phyloP scores from a whole-genome alignment of 2,113 vertebrate species.

The Myodes glareolus region DNA sequence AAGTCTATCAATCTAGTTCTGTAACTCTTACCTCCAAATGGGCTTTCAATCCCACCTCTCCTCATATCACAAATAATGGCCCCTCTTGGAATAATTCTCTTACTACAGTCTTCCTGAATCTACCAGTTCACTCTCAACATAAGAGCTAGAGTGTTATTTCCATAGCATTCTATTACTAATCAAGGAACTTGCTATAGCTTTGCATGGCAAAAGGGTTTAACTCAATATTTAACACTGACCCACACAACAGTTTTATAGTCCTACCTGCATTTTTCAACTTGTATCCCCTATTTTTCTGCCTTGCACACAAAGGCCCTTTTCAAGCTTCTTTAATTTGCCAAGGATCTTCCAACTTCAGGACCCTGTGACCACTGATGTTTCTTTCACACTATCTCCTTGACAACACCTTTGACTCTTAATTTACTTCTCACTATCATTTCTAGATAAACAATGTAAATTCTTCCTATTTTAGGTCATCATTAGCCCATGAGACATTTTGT shows the following conservation, averaged over 20 bases:
- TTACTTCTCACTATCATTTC: constrained; percentile 41
- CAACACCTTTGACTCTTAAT: not conserved
- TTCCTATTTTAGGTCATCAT: not conserved
- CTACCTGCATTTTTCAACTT: not conserved
- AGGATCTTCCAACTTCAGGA: constrained; percentile 20
- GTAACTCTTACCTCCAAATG: constrained; percentile 41
- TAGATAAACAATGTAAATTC: constrained; percentile 8
- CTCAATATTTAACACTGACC: not conserved
- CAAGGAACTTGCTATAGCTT: constrained; percentile 28
- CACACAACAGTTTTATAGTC: not conserved
- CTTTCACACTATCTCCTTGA: not conserved
- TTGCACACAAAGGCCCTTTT: constrained; percentile 16
- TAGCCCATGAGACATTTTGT: not conserved
- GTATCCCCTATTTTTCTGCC: not conserved
- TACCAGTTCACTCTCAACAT: constrained; percentile 34
- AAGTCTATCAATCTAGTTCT: not conserved
- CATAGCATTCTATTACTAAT: not conserved
- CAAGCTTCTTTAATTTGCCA: constrained; percentile 31
- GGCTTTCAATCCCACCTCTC: not conserved
- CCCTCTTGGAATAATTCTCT: not conserved
- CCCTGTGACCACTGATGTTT: constrained; percentile 7
- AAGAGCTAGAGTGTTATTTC: not conserved
- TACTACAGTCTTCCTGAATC: constrained; percentile 16
- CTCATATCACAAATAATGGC: not conserved
- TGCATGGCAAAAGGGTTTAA: not conserved